Percentiles rank a stretch among this genome's conserved stretches.
These are phyloP conservation scores for Holcopasites calliopsidis DNA, from an alignment of 1,140 invertebrate species.

Conservation along the genomic window DNA sequence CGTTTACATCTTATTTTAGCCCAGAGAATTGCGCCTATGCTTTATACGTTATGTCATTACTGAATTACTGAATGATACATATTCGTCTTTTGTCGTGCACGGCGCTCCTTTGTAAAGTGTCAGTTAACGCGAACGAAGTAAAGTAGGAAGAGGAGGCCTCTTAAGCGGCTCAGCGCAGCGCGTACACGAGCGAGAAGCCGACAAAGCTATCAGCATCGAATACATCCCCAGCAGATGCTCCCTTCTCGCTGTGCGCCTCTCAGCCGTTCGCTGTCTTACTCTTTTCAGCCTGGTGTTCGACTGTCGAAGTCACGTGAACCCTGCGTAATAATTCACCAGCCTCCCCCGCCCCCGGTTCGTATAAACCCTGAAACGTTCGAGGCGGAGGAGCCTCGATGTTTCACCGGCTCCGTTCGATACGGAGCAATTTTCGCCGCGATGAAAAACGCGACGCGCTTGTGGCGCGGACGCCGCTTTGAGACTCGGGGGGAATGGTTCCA, in stretches of 20 bases:
- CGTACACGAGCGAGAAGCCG: slow-evolving; percentile 63
- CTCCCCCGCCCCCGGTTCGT: background rate
- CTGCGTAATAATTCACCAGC: slow-evolving; percentile 58
- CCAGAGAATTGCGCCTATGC: too few species aligned
- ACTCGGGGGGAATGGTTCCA: background rate
- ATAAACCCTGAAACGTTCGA: slow-evolving; percentile 46
- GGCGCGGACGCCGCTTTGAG: background rate
- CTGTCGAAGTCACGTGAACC: slow-evolving; percentile 54
- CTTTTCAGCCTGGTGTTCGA: slow-evolving; percentile 32
- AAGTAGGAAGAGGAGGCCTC: slow-evolving; percentile 54
- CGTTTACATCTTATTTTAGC: too few species aligned
- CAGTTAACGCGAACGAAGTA: background rate
- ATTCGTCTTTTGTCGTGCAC: background rate
- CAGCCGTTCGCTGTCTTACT: background rate
- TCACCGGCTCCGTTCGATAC: slow-evolving; percentile 5
- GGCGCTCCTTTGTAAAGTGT: slow-evolving; percentile 37
- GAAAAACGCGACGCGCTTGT: slow-evolving; percentile 16
- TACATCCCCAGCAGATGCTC: slow-evolving; percentile 61
- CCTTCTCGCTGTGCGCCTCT: slow-evolving; percentile 7
- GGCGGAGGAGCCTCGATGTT: slow-evolving; percentile 1
- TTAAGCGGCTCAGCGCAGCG: slow-evolving; percentile 64
- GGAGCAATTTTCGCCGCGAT: slow-evolving; percentile 9
- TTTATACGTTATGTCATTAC: too few species aligned
- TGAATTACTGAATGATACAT: too few species aligned
- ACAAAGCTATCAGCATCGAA: slow-evolving; percentile 68